phyloP scores from a whole-genome alignment of 2,113 vertebrate genomes.

The Athene noctua region DNA sequence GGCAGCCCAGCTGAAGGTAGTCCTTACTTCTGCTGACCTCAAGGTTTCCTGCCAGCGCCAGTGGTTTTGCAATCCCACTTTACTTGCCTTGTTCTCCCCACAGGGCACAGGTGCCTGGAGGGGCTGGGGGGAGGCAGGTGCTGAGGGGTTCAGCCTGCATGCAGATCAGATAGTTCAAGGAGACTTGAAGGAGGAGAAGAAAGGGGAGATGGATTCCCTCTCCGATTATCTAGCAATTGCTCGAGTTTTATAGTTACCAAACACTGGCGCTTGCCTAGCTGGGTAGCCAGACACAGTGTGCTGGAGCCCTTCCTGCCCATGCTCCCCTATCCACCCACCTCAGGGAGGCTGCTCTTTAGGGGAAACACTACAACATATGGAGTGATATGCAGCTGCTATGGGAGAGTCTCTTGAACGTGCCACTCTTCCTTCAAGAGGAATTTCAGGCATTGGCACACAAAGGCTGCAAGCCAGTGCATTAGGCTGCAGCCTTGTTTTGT shows the following conservation, averaged over 20 bases:
- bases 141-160: background rate
- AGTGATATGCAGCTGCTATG: background rate
- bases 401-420: background rate
- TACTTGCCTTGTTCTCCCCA: background rate
- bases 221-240: background rate
- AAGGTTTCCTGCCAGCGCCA: fast-evolving
- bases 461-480: background rate
- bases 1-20: background rate
- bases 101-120: fast-evolving
- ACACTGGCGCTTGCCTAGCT: fast-evolving
- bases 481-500: background rate
- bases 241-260: background rate
- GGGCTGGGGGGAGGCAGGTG: background rate
- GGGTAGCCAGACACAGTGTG: fast-evolving
- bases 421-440: background rate
- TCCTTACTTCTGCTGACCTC: background rate
- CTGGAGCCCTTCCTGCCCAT: background rate
- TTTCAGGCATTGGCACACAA: background rate
- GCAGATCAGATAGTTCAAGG: background rate
- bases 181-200: background rate
- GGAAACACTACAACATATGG: background rate
- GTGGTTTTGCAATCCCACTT: background rate
- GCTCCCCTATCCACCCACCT: background rate
- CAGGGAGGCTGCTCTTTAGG: background rate
- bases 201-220: background rate